Evolutionary conservation across 2,113 vertebrate genomes (phyloP), one percentile per base, ranked within the genome.

Genomic region (Spermophilus dauricus): DNA sequence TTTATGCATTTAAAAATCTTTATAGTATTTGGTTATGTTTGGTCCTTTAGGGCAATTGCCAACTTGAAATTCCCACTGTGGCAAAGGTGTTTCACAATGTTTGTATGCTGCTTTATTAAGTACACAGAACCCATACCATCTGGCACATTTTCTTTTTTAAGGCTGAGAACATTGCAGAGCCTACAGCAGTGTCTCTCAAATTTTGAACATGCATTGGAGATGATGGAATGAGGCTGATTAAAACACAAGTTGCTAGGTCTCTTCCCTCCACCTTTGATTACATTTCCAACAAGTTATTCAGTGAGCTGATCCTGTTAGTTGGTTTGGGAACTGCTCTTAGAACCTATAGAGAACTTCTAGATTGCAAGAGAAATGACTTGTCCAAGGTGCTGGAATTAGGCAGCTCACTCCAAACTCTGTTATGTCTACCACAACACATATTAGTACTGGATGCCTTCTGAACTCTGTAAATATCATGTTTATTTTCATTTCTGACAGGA

Each of bases 121-220:
- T 34, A 30, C 5, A 2, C 8, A 56, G 72, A 78, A 30, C 17
- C 75, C 22, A 2, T 12, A 39, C 42, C 37, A 11, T 84, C 42
- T 45, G 37, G 51, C 53, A 65, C 34, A 65, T 69, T 48, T 86
- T 86, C 30, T 91, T 91, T 93, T 91, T 81, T 70, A 94, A 93
- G 39, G 24, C 37, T 80, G 34, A 48, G 45, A 69, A 76, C 77
- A 70, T 13, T 65, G 26, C 86, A 88, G 42, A 80, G 37, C 14
- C 67, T 65, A 26, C 53, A 86, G 32, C 13, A 16, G 1, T 84
- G 20, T 22, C 24, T 84, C 8, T 80, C 48, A 42, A 4, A 65
- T n/a, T 90, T 45, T 83, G 2, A 75, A 24, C 14, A 28, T 56
- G 39, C 10, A 51, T 94, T 12, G 39, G 32, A 88, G 63, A 26